A percentile compares a stretch with the other conserved stretches of the same genome.
These are phyloP conservation scores for Antheraea mylitta DNA, from an alignment of 1,140 invertebrate species.

Conservation along the genomic window DNA sequence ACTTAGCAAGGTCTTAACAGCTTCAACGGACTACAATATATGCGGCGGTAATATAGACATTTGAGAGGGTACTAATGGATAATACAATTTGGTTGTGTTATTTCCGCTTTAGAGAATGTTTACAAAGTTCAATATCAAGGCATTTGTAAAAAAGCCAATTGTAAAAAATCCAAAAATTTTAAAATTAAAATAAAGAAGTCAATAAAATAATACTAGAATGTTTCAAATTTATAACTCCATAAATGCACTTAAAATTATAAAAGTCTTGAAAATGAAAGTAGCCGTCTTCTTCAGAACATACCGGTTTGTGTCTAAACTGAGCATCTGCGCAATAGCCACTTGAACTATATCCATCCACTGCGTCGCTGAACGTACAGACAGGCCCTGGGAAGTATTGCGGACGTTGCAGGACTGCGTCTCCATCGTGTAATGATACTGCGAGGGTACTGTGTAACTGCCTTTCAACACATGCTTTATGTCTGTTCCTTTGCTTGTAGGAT, in stretches of 20 bases:
- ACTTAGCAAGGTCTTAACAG: no score
- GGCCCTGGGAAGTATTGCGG: conserved; percentile 80
- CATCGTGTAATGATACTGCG: conserved; percentile 84
- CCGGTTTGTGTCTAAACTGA: conserved; percentile 72
- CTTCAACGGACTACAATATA: no score
- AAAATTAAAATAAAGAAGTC: no score
- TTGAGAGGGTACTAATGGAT: no score
- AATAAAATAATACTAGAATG: no score
- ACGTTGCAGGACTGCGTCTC: conserved; percentile 83
- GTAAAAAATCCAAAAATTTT: no score
- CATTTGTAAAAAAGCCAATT: no score
- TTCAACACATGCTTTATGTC: conserved; percentile 74
- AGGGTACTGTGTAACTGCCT: conserved; percentile 71
- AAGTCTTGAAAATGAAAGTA: background rate
- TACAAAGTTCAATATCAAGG: no score
- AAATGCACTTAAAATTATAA: background rate
- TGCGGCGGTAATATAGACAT: no score
- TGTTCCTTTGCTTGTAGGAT: conserved; percentile 45
- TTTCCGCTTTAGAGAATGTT: no score
- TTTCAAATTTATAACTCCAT: no score
- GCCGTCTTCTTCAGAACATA: conserved; percentile 14
- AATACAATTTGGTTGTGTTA: no score
- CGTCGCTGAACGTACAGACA: conserved; percentile 79
- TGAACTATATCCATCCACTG: conserved; percentile 87
- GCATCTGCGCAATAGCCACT: conserved; percentile 78